These are phyloP conservation scores for Epizoanthus ramosus DNA, from an alignment of 92 coral and sea anemone species.

Conservation along the genomic window DNA sequence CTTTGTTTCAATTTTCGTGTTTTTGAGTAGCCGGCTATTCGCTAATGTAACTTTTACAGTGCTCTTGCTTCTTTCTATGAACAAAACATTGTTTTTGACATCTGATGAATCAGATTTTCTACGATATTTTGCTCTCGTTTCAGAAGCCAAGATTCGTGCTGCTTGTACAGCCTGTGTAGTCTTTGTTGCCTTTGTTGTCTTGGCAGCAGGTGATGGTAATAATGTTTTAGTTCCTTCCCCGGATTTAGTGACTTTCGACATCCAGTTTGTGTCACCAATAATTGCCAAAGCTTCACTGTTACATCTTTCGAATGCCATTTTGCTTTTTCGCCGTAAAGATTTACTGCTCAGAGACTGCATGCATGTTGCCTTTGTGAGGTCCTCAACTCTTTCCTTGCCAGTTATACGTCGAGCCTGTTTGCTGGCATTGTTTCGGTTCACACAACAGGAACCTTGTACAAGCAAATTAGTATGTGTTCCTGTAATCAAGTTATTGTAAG, in stretches of 20 bases:
- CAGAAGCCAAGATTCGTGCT: neutral
- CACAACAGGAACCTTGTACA: constrained; percentile 32
- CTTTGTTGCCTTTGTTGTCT: constrained; percentile 22
- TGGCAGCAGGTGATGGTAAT: constrained; percentile 1
- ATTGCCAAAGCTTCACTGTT: neutral
- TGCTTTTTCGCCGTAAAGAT: neutral
- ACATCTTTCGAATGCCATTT: neutral
- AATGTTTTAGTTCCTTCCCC: neutral
- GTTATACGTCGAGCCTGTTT: neutral
- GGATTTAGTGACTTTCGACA: neutral
- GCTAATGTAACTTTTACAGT: constrained; percentile 20
- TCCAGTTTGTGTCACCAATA: constrained; percentile 12
- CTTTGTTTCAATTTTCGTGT: neutral
- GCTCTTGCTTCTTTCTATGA: constrained; percentile 28
- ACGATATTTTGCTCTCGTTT: neutral
- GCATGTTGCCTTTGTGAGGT: neutral
- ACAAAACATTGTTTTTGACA: neutral
- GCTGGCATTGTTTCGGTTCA: neutral
- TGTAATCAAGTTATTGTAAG: constrained; percentile 5
- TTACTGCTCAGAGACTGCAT: neutral
- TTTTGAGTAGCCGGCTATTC: neutral
- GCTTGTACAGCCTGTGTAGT: neutral
- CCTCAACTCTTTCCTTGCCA: neutral
- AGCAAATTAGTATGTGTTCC: constrained; percentile 11
- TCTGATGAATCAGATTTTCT: constrained; percentile 19